Percentiles rank a stretch among this genome's conserved stretches.
Conservation (phyloP, 2,888 invertebrate species). For the Drosophila emarginata region DNA sequence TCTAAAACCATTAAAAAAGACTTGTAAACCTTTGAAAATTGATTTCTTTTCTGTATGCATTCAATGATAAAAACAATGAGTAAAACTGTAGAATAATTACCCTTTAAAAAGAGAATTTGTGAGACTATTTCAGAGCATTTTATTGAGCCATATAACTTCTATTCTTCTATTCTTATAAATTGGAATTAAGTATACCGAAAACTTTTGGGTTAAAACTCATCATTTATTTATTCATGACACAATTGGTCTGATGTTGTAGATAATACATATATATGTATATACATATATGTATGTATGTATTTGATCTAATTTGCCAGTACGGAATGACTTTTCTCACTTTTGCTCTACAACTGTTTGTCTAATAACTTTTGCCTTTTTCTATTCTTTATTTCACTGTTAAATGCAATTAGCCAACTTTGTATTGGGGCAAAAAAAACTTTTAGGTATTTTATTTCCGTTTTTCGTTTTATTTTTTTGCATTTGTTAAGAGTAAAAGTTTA, state of each 20-base stretch:
- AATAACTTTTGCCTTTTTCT: not conserved
- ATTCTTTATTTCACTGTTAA: not conserved
- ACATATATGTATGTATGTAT: not conserved
- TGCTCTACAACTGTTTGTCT: not conserved
- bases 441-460: not conserved
- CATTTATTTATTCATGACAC: not conserved
- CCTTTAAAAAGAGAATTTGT: too few species aligned
- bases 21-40: too few species aligned
- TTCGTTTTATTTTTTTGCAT: not conserved
- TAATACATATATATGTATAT: not conserved
- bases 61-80: too few species aligned
- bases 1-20: too few species aligned
- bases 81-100: too few species aligned
- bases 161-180: not conserved
- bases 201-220: not conserved
- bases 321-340: not conserved
- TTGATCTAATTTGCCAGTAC: not conserved
- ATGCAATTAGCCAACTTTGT: constrained; percentile 33
- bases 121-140: too few species aligned
- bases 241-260: not conserved
- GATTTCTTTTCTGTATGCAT: too few species aligned
- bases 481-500: not conserved
- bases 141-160: too few species aligned
- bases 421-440: not conserved
- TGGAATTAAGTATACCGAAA: not conserved